A percentile compares a stretch with the other conserved stretches of the same genome.
Evolutionary conservation across 23 tunicate species (phyloP).

Genomic region (Phallusia fumigata): DNA sequence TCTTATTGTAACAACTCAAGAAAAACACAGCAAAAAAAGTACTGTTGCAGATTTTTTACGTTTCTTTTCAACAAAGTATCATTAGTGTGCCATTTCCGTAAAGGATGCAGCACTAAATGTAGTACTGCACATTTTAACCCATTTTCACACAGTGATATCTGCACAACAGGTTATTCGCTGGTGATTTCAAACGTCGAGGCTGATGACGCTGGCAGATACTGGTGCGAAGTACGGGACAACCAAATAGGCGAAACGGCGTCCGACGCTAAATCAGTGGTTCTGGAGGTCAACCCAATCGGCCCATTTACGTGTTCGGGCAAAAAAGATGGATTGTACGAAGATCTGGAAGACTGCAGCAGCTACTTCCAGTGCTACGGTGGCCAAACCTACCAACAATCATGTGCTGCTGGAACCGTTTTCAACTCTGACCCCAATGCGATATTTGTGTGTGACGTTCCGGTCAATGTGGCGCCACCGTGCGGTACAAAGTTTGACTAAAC

Average conservation of each 20-base stretch:
- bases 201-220: constrained; percentile 63
- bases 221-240: constrained; percentile 55
- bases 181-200: constrained; percentile 13
- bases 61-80: no score
- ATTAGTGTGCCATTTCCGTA: no score
- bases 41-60: no score
- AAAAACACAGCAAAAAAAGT: no score
- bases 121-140: no score
- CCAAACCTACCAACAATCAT: constrained; percentile 16
- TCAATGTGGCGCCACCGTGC: constrained; percentile 40
- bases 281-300: constrained; percentile 17
- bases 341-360: constrained; percentile 14
- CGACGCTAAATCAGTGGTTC: constrained; percentile 46
- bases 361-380: constrained; percentile 29
- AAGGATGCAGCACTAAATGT: no score
- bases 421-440: not conserved
- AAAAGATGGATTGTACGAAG: constrained; percentile 28
- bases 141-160: no score
- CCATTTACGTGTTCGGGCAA: constrained; percentile 28
- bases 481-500: constrained; percentile 14
- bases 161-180: constrained; percentile 36
- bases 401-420: constrained; percentile 34
- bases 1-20: no score
- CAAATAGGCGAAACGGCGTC: constrained; percentile 49
- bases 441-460: constrained; percentile 21